A percentile compares a stretch with the other conserved stretches of the same genome.
Evolutionary conservation across 2,113 vertebrate genomes (phyloP).

Genomic region (Clarias magur): DNA sequence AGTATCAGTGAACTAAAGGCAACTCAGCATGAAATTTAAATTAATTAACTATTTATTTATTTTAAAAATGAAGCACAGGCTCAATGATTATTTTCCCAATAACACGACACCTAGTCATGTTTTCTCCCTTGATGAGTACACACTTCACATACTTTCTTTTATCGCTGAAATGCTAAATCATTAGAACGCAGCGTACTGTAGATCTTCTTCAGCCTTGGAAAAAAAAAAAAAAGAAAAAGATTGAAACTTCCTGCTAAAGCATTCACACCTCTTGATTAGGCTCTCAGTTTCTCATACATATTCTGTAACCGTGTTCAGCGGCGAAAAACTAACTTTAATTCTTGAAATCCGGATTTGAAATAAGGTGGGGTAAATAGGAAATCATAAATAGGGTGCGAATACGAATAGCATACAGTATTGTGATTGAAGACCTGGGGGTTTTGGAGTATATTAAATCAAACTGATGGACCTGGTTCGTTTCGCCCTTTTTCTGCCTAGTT

Average conservation of each 20-base stretch:
- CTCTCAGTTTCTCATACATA: background rate
- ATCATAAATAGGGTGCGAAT: background rate
- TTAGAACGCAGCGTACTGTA: background rate
- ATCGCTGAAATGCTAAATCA: background rate
- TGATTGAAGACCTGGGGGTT: background rate
- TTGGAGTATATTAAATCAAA: background rate
- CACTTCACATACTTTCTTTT: background rate
- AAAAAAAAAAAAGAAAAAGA: background rate
- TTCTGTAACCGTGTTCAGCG: background rate
- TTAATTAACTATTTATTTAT: too few relatives aligned
- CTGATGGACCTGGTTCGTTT: background rate
- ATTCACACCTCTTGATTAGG: constrained; percentile 11
- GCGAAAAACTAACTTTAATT: background rate
- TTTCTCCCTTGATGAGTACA: background rate
- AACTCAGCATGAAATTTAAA: background rate
- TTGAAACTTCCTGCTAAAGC: background rate
- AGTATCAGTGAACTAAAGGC: background rate
- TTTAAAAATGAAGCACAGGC: background rate
- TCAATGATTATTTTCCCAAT: background rate
- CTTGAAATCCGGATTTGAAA: background rate
- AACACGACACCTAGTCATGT: background rate
- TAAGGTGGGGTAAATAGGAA: background rate
- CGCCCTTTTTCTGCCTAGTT: background rate
- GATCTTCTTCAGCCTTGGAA: background rate
- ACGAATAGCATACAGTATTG: background rate